These are phyloP conservation scores for Somateria mollissima DNA, from an alignment of 2,797 vertebrate genomes.

Conservation along the genomic window DNA sequence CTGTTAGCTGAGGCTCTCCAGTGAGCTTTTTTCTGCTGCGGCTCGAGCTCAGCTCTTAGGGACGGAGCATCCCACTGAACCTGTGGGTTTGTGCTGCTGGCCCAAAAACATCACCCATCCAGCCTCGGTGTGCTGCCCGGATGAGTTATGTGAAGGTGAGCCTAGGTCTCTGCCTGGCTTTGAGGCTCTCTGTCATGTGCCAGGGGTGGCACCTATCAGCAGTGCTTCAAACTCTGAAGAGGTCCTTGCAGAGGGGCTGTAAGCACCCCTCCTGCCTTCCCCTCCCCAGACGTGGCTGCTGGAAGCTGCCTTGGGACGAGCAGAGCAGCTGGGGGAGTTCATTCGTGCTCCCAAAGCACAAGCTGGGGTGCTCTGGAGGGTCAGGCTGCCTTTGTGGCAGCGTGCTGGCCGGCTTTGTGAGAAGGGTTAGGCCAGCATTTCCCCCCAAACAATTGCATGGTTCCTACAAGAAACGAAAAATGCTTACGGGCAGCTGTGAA, in stretches of 20 bases:
- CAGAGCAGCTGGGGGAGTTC: background rate
- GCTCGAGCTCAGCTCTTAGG: background rate
- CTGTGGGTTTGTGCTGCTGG: background rate
- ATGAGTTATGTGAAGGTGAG: background rate
- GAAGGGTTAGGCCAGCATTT: background rate
- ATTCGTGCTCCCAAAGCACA: background rate
- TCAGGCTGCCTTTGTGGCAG: background rate
- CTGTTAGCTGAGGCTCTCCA: background rate
- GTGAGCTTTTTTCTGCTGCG: background rate
- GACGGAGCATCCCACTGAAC: background rate
- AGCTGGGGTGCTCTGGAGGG: background rate
- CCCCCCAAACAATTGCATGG: background rate
- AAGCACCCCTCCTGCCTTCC: background rate
- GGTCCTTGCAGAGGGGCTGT: background rate
- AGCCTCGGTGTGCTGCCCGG: background rate
- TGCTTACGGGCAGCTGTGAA: background rate
- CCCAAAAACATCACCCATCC: background rate
- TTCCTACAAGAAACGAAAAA: background rate
- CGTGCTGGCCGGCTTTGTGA: background rate
- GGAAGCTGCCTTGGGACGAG: background rate
- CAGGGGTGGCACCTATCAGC: background rate
- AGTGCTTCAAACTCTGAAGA: background rate
- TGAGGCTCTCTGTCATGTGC: background rate
- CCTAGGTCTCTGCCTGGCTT: background rate
- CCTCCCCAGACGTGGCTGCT: fast-evolving